Evolutionary conservation across 1,140 invertebrate species (phyloP).

Genomic region (Melanaphis sacchari): DNA sequence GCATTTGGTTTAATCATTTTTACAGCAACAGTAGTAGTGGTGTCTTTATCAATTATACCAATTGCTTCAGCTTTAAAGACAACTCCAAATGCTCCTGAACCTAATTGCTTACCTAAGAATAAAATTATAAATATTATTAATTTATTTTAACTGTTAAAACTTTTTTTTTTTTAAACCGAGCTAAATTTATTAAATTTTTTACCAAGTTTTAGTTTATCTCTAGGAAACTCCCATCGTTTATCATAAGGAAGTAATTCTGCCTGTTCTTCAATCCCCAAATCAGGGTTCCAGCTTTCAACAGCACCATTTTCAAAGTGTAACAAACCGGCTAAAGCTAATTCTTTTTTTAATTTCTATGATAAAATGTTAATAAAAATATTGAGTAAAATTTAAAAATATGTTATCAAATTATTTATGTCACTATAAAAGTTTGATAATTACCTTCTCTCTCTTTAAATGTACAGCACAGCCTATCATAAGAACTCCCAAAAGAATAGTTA

Average conservation of each 20-base stretch:
- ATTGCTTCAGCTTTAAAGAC: constrained; percentile 87
- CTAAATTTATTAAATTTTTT: constrained; percentile 60
- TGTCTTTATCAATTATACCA: constrained; percentile 76
- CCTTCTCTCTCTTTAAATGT: constrained; percentile 58
- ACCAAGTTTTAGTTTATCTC: constrained; percentile 84
- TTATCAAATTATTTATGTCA: neutral
- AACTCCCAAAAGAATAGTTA: constrained; percentile 45
- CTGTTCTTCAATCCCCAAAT: constrained; percentile 88
- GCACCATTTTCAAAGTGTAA: constrained; percentile 81
- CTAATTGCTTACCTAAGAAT: constrained; percentile 77
- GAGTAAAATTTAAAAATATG: neutral
- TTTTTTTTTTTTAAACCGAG: too few species aligned
- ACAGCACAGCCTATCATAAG: constrained; percentile 32
- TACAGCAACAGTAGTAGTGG: constrained; percentile 78
- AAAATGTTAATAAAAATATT: constrained; percentile 33
- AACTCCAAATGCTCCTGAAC: constrained; percentile 90
- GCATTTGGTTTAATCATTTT: constrained; percentile 85
- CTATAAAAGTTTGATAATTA: constrained; percentile 55
- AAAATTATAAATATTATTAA: neutral
- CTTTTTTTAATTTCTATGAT: constrained; percentile 67
- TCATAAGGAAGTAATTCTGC: constrained; percentile 91
- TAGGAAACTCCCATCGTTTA: constrained; percentile 87
- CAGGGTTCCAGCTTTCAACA: constrained; percentile 83
- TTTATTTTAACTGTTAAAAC: neutral
- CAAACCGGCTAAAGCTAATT: constrained; percentile 73